Evolutionary conservation across 2,113 vertebrate species (phyloP).

Genomic region (Aphelocoma coerulescens): DNA sequence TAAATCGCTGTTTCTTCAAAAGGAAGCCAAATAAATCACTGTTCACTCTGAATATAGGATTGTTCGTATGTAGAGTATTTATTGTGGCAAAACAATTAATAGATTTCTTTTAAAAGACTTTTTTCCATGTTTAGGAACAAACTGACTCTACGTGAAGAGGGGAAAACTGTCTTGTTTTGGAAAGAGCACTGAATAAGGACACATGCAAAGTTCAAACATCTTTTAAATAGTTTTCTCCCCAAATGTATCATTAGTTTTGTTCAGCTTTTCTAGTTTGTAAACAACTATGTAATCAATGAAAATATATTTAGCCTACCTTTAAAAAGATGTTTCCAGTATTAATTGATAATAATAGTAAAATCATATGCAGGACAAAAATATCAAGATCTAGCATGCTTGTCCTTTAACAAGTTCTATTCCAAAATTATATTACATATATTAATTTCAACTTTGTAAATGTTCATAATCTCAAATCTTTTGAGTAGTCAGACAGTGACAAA

Average conservation of each 20-base stretch:
- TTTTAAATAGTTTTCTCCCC: conserved; percentile 7
- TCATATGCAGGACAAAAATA: conserved; percentile 63
- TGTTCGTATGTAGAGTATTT: conserved; percentile 36
- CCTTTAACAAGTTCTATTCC: conserved; percentile 52
- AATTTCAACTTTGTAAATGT: conserved; percentile 58
- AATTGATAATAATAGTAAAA: conserved; percentile 53
- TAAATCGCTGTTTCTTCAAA: background rate
- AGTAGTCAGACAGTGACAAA: conserved; percentile 31
- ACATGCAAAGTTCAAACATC: conserved; percentile 59
- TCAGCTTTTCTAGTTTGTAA: conserved; percentile 38
- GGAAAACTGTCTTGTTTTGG: conserved; percentile 2
- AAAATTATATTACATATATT: conserved; percentile 60
- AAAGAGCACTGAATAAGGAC: conserved; percentile 35
- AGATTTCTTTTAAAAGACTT: conserved; percentile 56
- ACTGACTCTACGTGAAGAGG: background rate
- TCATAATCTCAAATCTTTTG: conserved; percentile 35
- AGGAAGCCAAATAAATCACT: background rate
- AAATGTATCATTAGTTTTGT: conserved; percentile 38
- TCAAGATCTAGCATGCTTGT: conserved; percentile 49
- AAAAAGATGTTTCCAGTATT: conserved; percentile 52
- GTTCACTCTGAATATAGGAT: background rate
- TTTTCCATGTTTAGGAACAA: conserved; percentile 56
- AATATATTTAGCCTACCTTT: conserved; percentile 57
- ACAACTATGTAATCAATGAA: conserved; percentile 49
- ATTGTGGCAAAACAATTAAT: conserved; percentile 62